phyloP scores from a whole-genome alignment of 2,113 vertebrate species.

The Carettochelys insculpta region DNA sequence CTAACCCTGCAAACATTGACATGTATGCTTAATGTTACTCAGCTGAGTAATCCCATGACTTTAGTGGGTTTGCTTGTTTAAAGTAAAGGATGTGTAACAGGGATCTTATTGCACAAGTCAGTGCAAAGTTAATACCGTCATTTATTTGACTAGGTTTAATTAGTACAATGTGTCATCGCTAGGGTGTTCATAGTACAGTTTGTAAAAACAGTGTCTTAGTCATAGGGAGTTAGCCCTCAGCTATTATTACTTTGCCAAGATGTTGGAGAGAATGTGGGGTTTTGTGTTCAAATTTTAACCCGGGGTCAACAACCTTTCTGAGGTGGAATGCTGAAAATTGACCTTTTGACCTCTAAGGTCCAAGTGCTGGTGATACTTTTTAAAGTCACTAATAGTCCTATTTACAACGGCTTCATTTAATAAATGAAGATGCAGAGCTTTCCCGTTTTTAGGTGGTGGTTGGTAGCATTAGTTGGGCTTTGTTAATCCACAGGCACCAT shows the following conservation, averaged over 20 bases:
- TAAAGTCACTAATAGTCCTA: too few species aligned
- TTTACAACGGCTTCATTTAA: too few species aligned
- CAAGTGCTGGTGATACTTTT: too few species aligned
- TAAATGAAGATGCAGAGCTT: too few species aligned
- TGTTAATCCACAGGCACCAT: too few species aligned
- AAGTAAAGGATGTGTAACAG: background rate
- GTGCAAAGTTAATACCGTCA: background rate
- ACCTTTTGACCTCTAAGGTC: too few species aligned
- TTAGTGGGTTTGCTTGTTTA: background rate
- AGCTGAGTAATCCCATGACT: background rate
- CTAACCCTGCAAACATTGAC: background rate
- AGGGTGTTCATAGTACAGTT: background rate
- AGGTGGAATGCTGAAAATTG: too few species aligned
- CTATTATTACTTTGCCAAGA: background rate
- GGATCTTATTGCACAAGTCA: background rate
- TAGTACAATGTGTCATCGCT: accelerated
- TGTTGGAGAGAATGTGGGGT: background rate
- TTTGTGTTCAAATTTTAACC: background rate
- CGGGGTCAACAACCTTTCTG: too few species aligned
- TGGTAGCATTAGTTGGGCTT: too few species aligned
- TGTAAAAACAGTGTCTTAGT: background rate
- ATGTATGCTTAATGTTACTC: background rate
- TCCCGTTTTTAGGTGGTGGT: too few species aligned
- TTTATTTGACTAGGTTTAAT: background rate
- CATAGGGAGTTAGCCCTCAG: background rate